These are phyloP conservation scores for Vidua macroura DNA, from an alignment of 2,113 vertebrate species.

Conservation along the genomic window DNA sequence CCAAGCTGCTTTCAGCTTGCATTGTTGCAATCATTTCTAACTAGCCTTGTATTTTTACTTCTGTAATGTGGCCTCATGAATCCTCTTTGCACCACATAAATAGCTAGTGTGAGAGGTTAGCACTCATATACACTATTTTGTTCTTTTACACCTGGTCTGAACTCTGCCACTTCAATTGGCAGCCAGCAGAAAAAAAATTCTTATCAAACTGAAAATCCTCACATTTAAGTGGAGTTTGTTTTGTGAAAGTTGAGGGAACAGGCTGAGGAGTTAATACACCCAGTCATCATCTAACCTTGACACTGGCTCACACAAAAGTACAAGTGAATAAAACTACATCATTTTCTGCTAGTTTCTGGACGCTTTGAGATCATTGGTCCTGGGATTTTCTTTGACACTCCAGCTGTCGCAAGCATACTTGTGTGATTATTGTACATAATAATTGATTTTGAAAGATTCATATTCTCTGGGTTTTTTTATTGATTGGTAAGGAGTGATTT, in stretches of 20 bases:
- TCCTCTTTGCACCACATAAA: not conserved
- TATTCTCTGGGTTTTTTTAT: constrained; percentile 61
- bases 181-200: not conserved
- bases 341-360: constrained; percentile 39
- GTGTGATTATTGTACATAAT: constrained; percentile 65
- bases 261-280: constrained; percentile 34
- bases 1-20: not conserved
- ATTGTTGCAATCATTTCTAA: not conserved
- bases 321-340: constrained; percentile 13
- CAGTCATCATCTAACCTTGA: constrained; percentile 36
- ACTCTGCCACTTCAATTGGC: not conserved
- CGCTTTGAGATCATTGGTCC: not conserved
- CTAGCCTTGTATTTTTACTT: not conserved
- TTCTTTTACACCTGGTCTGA: not conserved
- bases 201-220: constrained; percentile 23
- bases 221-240: constrained; percentile 9
- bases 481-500: constrained; percentile 66
- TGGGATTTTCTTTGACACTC: constrained; percentile 39
- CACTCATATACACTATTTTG: not conserved
- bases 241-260: constrained; percentile 31
- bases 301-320: constrained; percentile 17
- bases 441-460: constrained; percentile 70
- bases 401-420: constrained; percentile 15
- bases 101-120: not conserved
- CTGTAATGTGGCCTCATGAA: not conserved